Base-by-base conservation (phyloP, 2,113 vertebrate species). In the Nycticorax nycticorax region DNA sequence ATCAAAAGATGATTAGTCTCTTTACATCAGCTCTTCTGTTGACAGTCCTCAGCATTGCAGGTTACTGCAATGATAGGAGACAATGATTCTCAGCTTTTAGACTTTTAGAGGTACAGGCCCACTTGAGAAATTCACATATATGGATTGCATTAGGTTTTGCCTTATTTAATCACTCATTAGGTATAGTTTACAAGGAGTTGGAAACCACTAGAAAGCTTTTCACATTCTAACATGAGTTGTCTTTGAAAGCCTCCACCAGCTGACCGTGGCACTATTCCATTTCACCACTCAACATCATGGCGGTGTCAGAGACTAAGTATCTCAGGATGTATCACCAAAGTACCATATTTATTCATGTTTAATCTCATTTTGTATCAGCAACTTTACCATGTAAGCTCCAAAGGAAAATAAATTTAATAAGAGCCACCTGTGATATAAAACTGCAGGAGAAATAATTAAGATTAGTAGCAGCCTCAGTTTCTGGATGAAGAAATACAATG, bases 371-470 rank as follows among this genome's bases (percentile, higher is more conserved):
- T 57, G 32, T 39, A 69, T 62, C 57, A 88, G 39, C 50, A 80
- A 89, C 88, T 92, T 87, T 66, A 66, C 30, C 37, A 82, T 53
- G 67, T 76, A 93, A 95, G 45, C 50, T 71, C 57, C 87, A 83
- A 96, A 92, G 74, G 67, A 95, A 90, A 95, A 94, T 77, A 91
- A 95, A 94, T 96, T 80, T 89, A 72, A 28, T 91, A 96, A 93
- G 53, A 91, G 24, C 35, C 56, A 88, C 77, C 63, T 89, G 43
- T 92, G 69, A 95, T 81, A 86, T 53, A 92, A 88, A 94, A 67
- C 66, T 72, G 37, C 11, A 57, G 73, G 59, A 81, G 37, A 90
- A 92, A 89, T 93, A 93, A 95, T 95, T 89, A 94, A 80, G 94
- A 89, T 94, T 86, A 93, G 84, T 87, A 80, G 62, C 57, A 71